These are phyloP conservation scores for Tethea ocularis DNA, from an alignment of 2,888 invertebrate genomes.

Conservation along the genomic window DNA sequence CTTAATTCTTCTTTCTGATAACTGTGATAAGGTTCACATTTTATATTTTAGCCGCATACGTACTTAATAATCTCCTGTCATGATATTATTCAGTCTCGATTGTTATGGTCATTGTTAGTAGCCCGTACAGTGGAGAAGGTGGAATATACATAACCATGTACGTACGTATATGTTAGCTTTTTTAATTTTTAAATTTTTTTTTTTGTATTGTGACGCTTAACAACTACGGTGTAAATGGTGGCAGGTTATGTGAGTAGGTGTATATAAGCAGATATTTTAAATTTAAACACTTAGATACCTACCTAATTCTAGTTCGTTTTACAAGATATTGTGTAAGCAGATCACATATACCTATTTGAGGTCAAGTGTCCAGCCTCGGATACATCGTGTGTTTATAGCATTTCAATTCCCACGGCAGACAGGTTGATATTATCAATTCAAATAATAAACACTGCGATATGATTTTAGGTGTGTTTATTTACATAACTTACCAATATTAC, in stretches of 20 bases:
- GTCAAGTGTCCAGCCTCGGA: slow-evolving; percentile 60
- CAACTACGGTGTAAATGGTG: too few relatives aligned
- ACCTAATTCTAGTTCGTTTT: slow-evolving; percentile 8
- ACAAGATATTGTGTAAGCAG: slow-evolving; percentile 33
- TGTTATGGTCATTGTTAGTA: not conserved
- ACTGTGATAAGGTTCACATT: not conserved
- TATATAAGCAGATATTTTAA: too few relatives aligned
- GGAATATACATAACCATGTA: not conserved
- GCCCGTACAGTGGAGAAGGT: not conserved
- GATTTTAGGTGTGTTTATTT: not conserved
- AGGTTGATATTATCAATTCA: slow-evolving; percentile 7
- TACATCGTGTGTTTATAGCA: slow-evolving; percentile 26
- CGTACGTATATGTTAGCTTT: not conserved
- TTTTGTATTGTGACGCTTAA: not conserved
- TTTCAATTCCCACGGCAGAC: slow-evolving; percentile 24
- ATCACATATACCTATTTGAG: slow-evolving; percentile 52
- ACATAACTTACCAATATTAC: not conserved
- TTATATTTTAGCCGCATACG: not conserved
- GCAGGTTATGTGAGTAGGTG: too few relatives aligned
- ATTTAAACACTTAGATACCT: too few relatives aligned
- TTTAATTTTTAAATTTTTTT: not conserved
- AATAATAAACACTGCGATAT: slow-evolving; percentile 1
- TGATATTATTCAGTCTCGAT: not conserved
- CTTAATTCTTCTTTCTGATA: not conserved
- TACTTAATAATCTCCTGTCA: not conserved